phyloP scores from a whole-genome alignment of 2,888 invertebrate genomes.

The Melipona bicolor region DNA sequence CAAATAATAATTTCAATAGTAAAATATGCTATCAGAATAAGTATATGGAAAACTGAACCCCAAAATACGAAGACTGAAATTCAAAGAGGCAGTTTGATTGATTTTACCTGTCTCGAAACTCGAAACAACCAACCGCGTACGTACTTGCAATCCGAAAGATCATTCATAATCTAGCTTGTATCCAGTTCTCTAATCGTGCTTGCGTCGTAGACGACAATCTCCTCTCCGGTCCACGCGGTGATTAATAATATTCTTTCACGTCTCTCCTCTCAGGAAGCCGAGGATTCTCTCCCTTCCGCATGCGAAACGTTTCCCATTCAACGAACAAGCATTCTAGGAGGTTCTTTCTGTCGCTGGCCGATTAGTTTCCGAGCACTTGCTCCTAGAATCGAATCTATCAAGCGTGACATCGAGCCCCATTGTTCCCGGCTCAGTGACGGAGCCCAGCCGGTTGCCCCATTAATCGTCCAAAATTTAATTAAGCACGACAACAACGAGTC shows the following conservation, averaged over 20 bases:
- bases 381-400: conserved; percentile 57
- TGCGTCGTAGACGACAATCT: neutral
- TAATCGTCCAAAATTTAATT: conserved; percentile 79
- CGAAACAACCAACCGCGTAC: neutral
- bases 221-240: neutral
- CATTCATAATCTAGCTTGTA: neutral
- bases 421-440: conserved; percentile 45
- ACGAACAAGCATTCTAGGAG: conserved; percentile 1
- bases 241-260: conserved; percentile 36
- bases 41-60: too few relatives aligned
- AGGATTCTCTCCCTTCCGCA: neutral
- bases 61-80: neutral
- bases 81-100: neutral
- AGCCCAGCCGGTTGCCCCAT: conserved; percentile 67
- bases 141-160: neutral
- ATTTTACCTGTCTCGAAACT: neutral
- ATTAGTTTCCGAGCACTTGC: conserved; percentile 50
- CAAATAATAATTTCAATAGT: neutral
- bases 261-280: neutral
- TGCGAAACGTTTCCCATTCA: conserved; percentile 16
- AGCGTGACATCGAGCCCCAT: conserved; percentile 56
- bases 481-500: conserved; percentile 63
- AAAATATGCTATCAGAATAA: neutral
- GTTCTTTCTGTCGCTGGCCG: conserved; percentile 39
- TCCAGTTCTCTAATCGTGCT: neutral